Base-by-base conservation (phyloP, 2,113 vertebrate genomes). In the Marmota flaviventris region DNA sequence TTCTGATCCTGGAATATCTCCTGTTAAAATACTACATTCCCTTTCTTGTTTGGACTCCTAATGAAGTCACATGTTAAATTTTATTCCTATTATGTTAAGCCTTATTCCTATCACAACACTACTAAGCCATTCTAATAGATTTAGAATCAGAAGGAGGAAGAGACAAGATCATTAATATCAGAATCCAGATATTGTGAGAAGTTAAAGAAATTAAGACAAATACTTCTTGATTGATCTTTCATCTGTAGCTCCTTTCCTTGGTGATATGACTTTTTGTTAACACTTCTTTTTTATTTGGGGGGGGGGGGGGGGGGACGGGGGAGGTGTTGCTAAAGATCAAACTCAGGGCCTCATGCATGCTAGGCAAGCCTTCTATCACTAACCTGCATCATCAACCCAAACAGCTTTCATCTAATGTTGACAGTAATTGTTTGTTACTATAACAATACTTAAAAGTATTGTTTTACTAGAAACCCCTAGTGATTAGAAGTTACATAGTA, bases 401-500 rank as follows among this genome's bases (percentile, higher is more conserved):
- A 63, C 56, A 63, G 4, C 29, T 69, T 86, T 93, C 70, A 81
- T 32, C 72, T 85, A 63, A 93, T 42, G 24, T 61, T 91, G 61
- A 37, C 70, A 39, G 51, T 56, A 93, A 94, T 56, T 82, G 14
- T 89, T 63, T 82, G 14, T 89, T 72, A 72, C 7, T 85, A 34
- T 73, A 65, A 63, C 29, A 32, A 94, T 18, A 78, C 18, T 82
- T 78, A 10, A 88, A 92, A 89, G 16, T 67, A 93, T 76, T 85
- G 83, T 96, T 85, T 73, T 93, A 85, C 69, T 78, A 45, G 73
- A 92, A 97, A 85, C 39, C 25, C 37, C 24, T 42, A 89, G 53
- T 67, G 67, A 82, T 89, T 63, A 72, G 6, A 92, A 90, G 51
- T 32, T 70, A 92, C 56, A 51, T 34, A 79, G 25, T 84, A 67